Conservation (phyloP, 2,113 vertebrate genomes). For the Myotis davidii region DNA sequence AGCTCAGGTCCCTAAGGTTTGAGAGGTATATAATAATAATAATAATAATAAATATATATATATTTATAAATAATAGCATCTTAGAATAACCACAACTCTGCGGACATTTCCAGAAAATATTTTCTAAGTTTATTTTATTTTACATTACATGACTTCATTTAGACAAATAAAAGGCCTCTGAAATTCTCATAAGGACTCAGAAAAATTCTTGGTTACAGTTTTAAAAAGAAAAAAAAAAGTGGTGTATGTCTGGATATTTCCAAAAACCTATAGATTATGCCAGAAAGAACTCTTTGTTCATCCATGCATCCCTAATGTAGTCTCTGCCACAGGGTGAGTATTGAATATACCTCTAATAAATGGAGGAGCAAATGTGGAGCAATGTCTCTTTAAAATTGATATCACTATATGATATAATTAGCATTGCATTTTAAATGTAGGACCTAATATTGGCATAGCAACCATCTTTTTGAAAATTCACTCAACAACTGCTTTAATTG, state of each 20-base stretch:
- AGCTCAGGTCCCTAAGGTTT: background rate
- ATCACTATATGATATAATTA: constrained; percentile 44
- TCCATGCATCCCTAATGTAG: background rate
- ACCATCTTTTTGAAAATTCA: constrained; percentile 51
- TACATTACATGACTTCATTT: background rate
- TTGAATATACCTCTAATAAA: background rate
- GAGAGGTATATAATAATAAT: too few species aligned
- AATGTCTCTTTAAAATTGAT: constrained; percentile 33
- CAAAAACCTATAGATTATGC: background rate
- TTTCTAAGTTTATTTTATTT: constrained; percentile 27
- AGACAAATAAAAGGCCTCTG: background rate
- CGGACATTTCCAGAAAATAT: background rate
- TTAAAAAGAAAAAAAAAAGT: background rate
- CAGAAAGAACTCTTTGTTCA: background rate
- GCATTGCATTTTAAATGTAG: constrained; percentile 27
- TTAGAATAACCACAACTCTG: background rate
- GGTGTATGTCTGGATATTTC: accelerated
- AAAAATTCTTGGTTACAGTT: background rate
- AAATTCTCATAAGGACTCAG: background rate
- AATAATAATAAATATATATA: too few species aligned
- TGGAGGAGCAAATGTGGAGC: background rate
- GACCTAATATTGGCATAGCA: constrained; percentile 56
- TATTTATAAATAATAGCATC: background rate
- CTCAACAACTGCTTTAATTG: constrained; percentile 51
- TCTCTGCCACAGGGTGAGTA: background rate